Base-by-base conservation (phyloP, 2,797 vertebrate genomes). In the Chanos chanos region DNA sequence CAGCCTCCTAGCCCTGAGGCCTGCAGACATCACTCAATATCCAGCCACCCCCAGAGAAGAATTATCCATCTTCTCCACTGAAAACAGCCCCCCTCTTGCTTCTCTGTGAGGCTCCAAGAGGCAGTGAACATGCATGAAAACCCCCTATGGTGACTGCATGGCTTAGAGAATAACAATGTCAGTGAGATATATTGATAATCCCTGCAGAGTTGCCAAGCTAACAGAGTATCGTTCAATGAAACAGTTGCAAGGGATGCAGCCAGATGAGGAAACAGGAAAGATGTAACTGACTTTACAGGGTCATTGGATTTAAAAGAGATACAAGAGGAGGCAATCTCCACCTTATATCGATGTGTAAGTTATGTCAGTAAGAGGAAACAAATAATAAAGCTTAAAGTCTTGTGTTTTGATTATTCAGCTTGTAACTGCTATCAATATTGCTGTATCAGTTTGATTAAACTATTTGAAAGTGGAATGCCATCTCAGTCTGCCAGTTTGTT, bases 221-320 rank as follows among this genome's bases (percentile, higher is more conserved):
- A n/a, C n/a, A n/a, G n/a, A n/a, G n/a, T n/a, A n/a, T n/a, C n/a
- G n/a, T n/a, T n/a, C n/a, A n/a, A n/a, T n/a, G n/a, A n/a, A n/a
- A n/a, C n/a, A n/a, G n/a, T n/a, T n/a, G 36, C 62, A 31, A 57
- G 18, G 33, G 36, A 73, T 61, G 39, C 53, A 62, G 43, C 64
- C 69, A 71, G 48, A 77, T 68, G 27, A 18, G 43, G 19, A 7
- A 4, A 41, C 7, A 19, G 9, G 41, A 7, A 39, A 13, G 16
- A 18, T 21, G 18, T 4, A 34, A 22, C 40, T 43, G 19, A 2
- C 43, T 19, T 12, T 43, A 19, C 40, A 43, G 19, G 43, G 43
- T 43, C 12, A 8, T 21, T 21, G 22, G 19, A 22, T n/a, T n/a
- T n/a, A n/a, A n/a, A n/a, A n/a, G n/a, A n/a, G n/a, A n/a, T n/a